A percentile compares a stretch with the other conserved stretches of the same genome.
These are phyloP conservation scores for Macroglossus sobrinus DNA, from an alignment of 2,113 vertebrate species.

Conservation along the genomic window DNA sequence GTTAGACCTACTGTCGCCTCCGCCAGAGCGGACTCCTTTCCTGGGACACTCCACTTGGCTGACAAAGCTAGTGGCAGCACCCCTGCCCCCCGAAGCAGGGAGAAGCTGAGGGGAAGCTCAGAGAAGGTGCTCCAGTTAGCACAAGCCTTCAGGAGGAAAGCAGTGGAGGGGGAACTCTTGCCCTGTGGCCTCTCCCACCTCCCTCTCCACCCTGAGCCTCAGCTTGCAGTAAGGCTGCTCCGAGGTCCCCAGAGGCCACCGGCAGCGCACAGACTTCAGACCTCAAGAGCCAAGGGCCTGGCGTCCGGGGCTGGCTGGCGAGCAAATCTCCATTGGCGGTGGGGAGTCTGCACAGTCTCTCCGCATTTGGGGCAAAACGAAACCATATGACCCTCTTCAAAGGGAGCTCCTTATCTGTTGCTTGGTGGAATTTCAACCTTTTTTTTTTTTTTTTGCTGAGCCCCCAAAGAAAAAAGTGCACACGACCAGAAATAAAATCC, in stretches of 20 bases:
- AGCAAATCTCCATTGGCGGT: neutral
- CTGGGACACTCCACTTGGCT: neutral
- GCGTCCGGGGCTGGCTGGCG: neutral
- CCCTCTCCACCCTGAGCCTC: neutral
- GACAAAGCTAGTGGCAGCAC: neutral
- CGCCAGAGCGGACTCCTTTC: neutral
- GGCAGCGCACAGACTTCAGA: neutral
- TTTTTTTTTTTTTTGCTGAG: neutral
- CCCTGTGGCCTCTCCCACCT: neutral
- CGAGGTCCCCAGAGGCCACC: neutral
- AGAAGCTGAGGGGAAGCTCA: neutral
- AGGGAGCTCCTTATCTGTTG: slow-evolving; percentile 74
- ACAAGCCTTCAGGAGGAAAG: accelerated
- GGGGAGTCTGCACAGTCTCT: slow-evolving; percentile 22
- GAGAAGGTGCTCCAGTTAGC: neutral
- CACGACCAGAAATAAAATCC: slow-evolving; percentile 35
- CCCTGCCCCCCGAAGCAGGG: accelerated
- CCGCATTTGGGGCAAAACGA: slow-evolving; percentile 73
- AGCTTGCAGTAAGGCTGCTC: neutral
- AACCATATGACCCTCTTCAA: slow-evolving; percentile 80
- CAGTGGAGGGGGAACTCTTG: neutral
- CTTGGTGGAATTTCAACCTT: slow-evolving; percentile 49
- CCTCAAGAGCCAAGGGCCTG: neutral
- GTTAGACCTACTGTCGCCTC: neutral
- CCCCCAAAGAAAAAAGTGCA: neutral